These are phyloP conservation scores for Alviniconcha marisindica DNA, from an alignment of 1,140 invertebrate genomes.

Conservation along the genomic window DNA sequence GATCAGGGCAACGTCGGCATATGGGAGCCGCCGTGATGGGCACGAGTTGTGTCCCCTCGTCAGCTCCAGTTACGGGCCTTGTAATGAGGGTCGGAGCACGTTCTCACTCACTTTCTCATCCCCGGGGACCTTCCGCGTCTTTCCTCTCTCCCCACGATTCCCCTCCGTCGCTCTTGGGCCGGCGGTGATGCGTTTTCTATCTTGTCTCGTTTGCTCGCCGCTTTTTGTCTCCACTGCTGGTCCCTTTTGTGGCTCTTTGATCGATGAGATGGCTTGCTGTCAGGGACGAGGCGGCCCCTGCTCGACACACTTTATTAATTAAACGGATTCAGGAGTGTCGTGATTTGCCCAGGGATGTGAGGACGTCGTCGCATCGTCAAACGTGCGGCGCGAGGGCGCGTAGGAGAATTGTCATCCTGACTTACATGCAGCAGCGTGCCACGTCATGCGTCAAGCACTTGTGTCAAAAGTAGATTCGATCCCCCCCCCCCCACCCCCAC, in stretches of 20 bases:
- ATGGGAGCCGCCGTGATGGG: constrained; percentile 34
- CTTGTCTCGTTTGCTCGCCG: constrained; percentile 23
- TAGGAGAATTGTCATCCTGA: too few relatives aligned
- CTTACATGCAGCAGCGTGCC: too few relatives aligned
- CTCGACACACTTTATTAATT: constrained; percentile 4
- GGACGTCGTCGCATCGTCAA: too few relatives aligned
- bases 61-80: constrained; percentile 38
- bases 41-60: constrained; percentile 39
- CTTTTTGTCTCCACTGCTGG: neutral
- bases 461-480: too few relatives aligned
- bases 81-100: constrained; percentile 37
- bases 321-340: neutral
- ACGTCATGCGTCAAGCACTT: too few relatives aligned
- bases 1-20: constrained; percentile 28
- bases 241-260: constrained; percentile 19
- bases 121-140: constrained; percentile 9
- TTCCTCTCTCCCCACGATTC: neutral
- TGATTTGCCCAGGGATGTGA: too few relatives aligned
- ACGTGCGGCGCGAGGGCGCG: too few relatives aligned
- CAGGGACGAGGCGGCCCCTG: neutral
- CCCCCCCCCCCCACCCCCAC: neutral
- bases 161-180: neutral
- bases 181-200: constrained; percentile 30
- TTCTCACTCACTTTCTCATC: constrained; percentile 2
- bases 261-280: constrained; percentile 17